phyloP scores from a whole-genome alignment of 2,797 vertebrate species.

The Glyptemys insculpta region DNA sequence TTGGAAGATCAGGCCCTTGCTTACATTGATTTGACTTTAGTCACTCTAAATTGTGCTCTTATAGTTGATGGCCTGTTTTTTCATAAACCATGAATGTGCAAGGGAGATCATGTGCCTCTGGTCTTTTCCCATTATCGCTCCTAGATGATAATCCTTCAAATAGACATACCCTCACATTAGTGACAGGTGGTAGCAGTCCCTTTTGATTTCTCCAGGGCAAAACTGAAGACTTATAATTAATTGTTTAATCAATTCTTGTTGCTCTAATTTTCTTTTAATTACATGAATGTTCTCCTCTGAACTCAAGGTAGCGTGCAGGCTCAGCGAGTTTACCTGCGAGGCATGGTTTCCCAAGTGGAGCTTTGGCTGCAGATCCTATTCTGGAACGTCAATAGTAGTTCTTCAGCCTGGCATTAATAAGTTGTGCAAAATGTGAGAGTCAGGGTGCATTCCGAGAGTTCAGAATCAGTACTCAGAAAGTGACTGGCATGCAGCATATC shows the following conservation, averaged over 20 bases:
- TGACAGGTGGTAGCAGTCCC: neutral
- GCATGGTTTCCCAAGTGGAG: neutral
- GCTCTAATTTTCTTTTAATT: neutral
- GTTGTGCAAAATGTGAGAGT: neutral
- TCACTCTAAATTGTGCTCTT: neutral
- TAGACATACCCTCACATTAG: neutral
- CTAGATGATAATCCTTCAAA: neutral
- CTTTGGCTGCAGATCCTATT: neutral
- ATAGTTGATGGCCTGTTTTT: neutral
- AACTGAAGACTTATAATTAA: neutral
- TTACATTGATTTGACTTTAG: neutral
- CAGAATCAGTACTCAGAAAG: neutral
- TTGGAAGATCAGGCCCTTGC: neutral
- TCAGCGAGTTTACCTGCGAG: neutral
- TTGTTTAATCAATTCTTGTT: neutral
- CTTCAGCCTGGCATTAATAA: neutral
- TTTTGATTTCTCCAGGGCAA: neutral
- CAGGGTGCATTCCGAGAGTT: neutral
- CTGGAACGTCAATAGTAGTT: neutral
- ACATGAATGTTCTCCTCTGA: neutral
- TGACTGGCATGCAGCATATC: fast-evolving
- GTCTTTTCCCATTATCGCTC: neutral
- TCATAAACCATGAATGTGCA: neutral
- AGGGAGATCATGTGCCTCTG: neutral
- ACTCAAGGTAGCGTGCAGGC: fast-evolving